phyloP scores from a whole-genome alignment of 2,797 vertebrate genomes.

The Tauraco hartlaubi region DNA sequence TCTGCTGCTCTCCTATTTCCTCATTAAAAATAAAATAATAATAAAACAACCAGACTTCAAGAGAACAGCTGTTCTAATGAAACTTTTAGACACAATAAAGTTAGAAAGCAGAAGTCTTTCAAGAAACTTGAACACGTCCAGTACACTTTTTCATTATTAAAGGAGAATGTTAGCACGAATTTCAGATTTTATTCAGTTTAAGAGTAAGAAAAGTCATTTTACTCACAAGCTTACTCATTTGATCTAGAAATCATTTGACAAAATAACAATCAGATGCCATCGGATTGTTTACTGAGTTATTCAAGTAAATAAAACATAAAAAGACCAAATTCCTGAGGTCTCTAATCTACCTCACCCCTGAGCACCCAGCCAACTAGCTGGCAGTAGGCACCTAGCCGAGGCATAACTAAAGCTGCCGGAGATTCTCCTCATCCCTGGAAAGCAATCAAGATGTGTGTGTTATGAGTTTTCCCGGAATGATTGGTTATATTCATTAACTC shows the following conservation, averaged over 20 bases:
- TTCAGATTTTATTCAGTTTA: not conserved
- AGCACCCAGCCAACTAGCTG: not conserved
- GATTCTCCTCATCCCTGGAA: not conserved
- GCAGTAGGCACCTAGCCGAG: not conserved
- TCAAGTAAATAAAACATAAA: no score
- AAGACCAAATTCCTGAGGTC: not conserved
- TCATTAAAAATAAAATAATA: not conserved
- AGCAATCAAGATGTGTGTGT: not conserved
- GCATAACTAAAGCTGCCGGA: not conserved
- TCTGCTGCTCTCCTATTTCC: not conserved
- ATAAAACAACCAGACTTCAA: not conserved
- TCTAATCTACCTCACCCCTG: not conserved
- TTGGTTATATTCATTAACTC: not conserved
- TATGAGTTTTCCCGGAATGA: not conserved
- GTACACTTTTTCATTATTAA: not conserved
- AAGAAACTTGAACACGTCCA: not conserved
- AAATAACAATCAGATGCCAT: not conserved
- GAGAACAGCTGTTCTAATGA: not conserved
- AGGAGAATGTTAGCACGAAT: fast-evolving
- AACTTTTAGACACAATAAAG: not conserved
- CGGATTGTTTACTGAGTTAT: not conserved
- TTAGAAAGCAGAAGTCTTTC: not conserved
- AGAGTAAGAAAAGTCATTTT: not conserved
- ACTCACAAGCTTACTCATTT: no score
- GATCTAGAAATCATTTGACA: not conserved